These are phyloP conservation scores for Falco naumanni DNA, from an alignment of 2,797 vertebrate species.

Conservation along the genomic window DNA sequence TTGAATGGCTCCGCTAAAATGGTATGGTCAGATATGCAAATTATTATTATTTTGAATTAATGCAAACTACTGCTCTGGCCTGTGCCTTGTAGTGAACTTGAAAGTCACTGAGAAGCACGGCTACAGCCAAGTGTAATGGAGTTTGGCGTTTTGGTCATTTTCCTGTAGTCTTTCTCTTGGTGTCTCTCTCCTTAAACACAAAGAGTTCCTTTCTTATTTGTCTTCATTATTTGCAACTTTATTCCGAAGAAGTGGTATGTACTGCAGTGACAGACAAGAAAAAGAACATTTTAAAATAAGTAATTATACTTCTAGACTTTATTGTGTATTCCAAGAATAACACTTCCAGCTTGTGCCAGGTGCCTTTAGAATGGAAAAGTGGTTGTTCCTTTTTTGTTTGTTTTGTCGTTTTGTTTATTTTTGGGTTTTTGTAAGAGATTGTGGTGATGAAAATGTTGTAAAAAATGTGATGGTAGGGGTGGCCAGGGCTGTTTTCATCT, in stretches of 20 bases:
- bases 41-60: background rate
- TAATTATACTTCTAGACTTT: background rate
- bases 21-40: background rate
- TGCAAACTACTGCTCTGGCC: background rate
- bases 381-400: background rate
- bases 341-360: background rate
- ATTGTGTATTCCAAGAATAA: background rate
- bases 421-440: background rate
- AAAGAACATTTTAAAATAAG: background rate
- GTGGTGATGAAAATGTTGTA: background rate
- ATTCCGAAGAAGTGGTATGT: background rate
- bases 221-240: background rate
- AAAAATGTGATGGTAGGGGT: background rate
- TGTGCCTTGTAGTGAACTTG: background rate
- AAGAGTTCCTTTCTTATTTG: background rate
- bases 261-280: background rate
- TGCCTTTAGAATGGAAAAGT: background rate
- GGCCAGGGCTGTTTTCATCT: background rate
- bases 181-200: background rate
- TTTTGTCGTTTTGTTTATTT: too few relatives aligned
- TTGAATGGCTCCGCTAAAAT: background rate
- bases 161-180: background rate
- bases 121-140: background rate
- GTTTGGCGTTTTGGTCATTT: background rate
- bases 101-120: background rate